Evolutionary conservation across 2,797 vertebrate species (phyloP).

Genomic region (Pseudocheirus occidentalis): DNA sequence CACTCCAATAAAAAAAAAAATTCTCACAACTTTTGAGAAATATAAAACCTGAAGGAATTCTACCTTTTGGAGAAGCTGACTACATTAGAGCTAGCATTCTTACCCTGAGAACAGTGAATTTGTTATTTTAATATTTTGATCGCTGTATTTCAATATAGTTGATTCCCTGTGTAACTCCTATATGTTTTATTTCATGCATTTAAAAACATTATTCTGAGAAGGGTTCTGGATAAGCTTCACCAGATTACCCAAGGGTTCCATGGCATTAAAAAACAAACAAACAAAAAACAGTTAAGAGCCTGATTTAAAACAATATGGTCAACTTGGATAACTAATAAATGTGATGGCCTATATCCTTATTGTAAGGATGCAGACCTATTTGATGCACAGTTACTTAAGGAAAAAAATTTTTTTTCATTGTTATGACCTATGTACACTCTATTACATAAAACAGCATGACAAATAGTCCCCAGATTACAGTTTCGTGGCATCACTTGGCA

Average conservation of each 20-base stretch:
- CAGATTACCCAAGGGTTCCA: neutral
- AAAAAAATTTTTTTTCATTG: neutral
- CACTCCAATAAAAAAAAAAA: neutral
- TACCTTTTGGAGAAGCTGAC: conserved; percentile 1
- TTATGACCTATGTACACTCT: conserved; percentile 18
- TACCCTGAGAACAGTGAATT: neutral
- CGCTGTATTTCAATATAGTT: neutral
- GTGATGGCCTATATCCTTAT: neutral
- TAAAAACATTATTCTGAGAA: neutral
- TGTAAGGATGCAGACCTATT: neutral
- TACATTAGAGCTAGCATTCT: neutral
- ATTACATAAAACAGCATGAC: conserved; percentile 34
- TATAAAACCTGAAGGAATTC: conserved; percentile 31
- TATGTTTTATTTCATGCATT: neutral
- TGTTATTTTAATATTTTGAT: neutral
- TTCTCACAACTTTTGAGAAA: conserved; percentile 28
- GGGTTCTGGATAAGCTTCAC: neutral
- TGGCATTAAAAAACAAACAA: neutral
- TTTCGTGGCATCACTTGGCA: conserved; percentile 40
- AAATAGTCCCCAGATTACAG: conserved; percentile 28
- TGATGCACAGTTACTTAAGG: conserved; percentile 1
- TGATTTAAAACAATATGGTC: neutral
- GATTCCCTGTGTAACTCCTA: neutral
- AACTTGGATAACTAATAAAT: neutral
- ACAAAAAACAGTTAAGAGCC: neutral